Evolutionary conservation across 1,140 invertebrate species (phyloP).

Genomic region (Gonioctena quinquepunctata): DNA sequence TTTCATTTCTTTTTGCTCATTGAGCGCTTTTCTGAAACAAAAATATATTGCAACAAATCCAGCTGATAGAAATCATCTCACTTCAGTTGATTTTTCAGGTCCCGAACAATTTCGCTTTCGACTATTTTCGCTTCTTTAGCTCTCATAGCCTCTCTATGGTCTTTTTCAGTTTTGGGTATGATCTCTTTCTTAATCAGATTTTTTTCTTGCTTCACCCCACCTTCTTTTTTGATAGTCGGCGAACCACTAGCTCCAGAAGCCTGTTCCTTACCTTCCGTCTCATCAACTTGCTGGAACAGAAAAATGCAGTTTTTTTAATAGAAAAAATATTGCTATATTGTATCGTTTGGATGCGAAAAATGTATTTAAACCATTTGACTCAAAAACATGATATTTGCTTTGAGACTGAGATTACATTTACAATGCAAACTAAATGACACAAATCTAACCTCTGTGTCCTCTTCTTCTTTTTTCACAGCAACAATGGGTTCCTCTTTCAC

Average conservation of each 20-base stretch:
- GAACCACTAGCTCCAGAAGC: slow-evolving; percentile 50
- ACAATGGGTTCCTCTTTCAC: slow-evolving; percentile 56
- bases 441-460: slow-evolving; percentile 50
- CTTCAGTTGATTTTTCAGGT: slow-evolving; percentile 91
- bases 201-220: slow-evolving; percentile 64
- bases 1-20: slow-evolving; percentile 92
- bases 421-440: too few species aligned
- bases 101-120: slow-evolving; percentile 73
- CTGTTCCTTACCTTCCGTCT: slow-evolving; percentile 45
- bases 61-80: slow-evolving; percentile 56
- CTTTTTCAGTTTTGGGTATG: slow-evolving; percentile 61
- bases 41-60: neutral
- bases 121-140: slow-evolving; percentile 64
- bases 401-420: too few species aligned
- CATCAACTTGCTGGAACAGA: slow-evolving; percentile 39
- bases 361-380: too few species aligned
- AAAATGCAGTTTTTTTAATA: too few species aligned
- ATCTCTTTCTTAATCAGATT: slow-evolving; percentile 65
- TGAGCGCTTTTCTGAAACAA: slow-evolving; percentile 78
- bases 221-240: slow-evolving; percentile 65
- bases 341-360: too few species aligned
- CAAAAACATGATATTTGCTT: too few species aligned
- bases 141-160: slow-evolving; percentile 62
- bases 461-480: slow-evolving; percentile 66
- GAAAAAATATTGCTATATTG: neutral